Conservation (phyloP, 2,113 vertebrate genomes). For the Andinoacara biseriatus region DNA sequence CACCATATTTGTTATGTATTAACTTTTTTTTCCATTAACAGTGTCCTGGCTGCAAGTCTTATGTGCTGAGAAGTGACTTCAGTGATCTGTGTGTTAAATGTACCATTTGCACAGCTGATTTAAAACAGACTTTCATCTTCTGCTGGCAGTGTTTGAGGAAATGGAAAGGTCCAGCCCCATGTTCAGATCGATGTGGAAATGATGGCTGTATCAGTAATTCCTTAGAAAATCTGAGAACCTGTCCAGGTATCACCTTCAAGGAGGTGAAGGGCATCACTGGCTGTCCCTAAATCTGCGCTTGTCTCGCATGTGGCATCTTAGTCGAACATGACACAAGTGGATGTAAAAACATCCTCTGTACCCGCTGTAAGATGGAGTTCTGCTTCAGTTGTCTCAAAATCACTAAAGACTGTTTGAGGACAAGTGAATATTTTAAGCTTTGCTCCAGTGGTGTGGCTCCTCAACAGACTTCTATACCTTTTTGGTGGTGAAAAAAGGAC, state of each 20-base stretch:
- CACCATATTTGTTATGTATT: background rate
- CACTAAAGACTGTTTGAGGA: slow-evolving; percentile 33
- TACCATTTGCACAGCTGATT: slow-evolving; percentile 19
- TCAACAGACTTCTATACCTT: slow-evolving; percentile 61
- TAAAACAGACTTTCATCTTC: slow-evolving; percentile 42
- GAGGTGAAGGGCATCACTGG: background rate
- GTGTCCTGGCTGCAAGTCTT: slow-evolving; percentile 29
- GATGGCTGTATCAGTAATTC: slow-evolving; percentile 31
- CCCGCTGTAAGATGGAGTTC: slow-evolving; percentile 68
- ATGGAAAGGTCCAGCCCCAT: slow-evolving; percentile 60
- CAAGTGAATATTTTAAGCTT: background rate
- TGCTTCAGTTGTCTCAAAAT: slow-evolving; percentile 73
- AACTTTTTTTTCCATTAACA: background rate
- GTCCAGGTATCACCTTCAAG: background rate
- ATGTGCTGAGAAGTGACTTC: background rate
- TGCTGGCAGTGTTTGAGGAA: slow-evolving; percentile 72
- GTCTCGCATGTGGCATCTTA: slow-evolving; percentile 70
- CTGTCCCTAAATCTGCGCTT: slow-evolving; percentile 58
- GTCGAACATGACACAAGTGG: slow-evolving; percentile 58
- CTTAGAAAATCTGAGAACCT: slow-evolving; percentile 36
- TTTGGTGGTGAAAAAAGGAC: background rate
- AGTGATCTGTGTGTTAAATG: slow-evolving; percentile 1
- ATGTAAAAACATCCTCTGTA: slow-evolving; percentile 69
- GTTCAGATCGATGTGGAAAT: slow-evolving; percentile 56
- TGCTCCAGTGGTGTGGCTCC: slow-evolving; percentile 54